Percentiles rank a stretch among this genome's conserved stretches.
Conservation (phyloP, 92 coral and sea anemone species). For the Micromussa lordhowensis region DNA sequence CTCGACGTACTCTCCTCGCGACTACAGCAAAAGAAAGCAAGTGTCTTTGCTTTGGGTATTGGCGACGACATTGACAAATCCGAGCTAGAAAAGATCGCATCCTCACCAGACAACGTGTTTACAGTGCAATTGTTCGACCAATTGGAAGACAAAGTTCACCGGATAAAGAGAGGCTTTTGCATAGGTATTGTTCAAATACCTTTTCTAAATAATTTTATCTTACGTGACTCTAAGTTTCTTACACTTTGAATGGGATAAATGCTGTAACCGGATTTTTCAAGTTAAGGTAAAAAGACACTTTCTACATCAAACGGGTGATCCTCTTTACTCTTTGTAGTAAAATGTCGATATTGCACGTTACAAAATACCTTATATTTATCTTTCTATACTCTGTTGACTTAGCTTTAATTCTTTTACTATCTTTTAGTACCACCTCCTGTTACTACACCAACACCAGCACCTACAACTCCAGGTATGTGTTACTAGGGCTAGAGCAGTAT, state of each 20-base stretch:
- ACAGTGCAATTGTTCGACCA: constrained; percentile 46
- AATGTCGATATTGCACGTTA: too few relatives aligned
- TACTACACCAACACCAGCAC: not conserved
- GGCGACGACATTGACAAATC: constrained; percentile 45
- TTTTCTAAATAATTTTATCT: too few relatives aligned
- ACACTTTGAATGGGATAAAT: too few relatives aligned
- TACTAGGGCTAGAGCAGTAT: too few relatives aligned
- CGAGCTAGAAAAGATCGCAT: constrained; percentile 64
- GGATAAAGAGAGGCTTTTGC: constrained; percentile 53
- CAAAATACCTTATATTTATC: too few relatives aligned
- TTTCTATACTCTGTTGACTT: too few relatives aligned
- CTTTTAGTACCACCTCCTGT: not conserved
- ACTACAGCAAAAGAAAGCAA: constrained; percentile 38
- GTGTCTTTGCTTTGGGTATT: constrained; percentile 66
- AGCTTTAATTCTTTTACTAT: too few relatives aligned
- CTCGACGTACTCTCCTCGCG: constrained; percentile 46
- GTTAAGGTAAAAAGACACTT: too few relatives aligned
- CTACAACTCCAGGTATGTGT: not conserved
- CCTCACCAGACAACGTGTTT: constrained; percentile 43
- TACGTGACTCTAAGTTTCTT: constrained; percentile 17
- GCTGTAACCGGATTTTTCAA: too few relatives aligned
- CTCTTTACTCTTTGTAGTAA: too few relatives aligned
- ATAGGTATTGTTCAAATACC: constrained; percentile 46
- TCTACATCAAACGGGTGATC: too few relatives aligned
- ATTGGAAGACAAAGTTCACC: constrained; percentile 35